Evolutionary conservation across 2,888 invertebrate species (phyloP).

Genomic region (Mythimna ferrago): DNA sequence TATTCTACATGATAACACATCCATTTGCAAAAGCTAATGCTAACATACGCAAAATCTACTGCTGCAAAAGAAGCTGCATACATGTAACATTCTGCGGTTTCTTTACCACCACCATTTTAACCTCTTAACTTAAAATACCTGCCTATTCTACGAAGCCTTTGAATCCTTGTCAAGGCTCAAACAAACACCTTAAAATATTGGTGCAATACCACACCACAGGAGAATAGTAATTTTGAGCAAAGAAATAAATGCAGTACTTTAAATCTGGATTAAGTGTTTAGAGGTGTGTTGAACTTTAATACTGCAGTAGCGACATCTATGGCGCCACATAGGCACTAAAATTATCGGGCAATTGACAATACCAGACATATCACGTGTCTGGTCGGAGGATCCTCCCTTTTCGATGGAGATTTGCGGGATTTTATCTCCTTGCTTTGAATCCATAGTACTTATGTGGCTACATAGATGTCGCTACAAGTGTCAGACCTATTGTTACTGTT

Average conservation of each 20-base stretch:
- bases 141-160: not conserved
- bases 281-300: not conserved
- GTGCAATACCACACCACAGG: constrained; percentile 12
- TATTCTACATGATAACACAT: not conserved
- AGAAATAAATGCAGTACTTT: not conserved
- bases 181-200: not conserved
- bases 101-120: constrained; percentile 23
- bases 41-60: not conserved
- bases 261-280: not conserved
- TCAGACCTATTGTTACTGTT: too few relatives aligned
- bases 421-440: too few relatives aligned
- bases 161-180: not conserved
- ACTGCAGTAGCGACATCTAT: too few relatives aligned
- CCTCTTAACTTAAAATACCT: not conserved
- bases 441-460: too few relatives aligned
- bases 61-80: constrained; percentile 5
- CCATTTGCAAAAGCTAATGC: not conserved
- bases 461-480: too few relatives aligned
- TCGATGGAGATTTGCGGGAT: too few relatives aligned
- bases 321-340: too few relatives aligned
- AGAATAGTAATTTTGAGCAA: not conserved
- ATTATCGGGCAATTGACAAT: too few relatives aligned
- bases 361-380: too few relatives aligned
- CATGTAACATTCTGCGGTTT: too few relatives aligned
- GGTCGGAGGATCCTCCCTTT: too few relatives aligned